Evolutionary conservation across 2,888 invertebrate species (phyloP).

Genomic region (Dione vanillae): DNA sequence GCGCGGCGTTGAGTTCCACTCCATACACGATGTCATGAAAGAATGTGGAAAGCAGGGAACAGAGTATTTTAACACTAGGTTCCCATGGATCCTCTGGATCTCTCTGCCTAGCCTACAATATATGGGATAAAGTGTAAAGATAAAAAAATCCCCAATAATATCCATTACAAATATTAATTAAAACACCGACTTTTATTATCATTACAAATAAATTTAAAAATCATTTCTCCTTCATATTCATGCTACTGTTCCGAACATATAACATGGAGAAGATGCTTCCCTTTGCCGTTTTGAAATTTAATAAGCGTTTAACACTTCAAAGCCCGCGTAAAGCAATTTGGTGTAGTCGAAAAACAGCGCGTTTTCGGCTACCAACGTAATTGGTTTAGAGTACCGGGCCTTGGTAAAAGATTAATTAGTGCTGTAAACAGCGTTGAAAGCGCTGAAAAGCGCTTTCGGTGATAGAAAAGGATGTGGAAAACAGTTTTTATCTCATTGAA

Average conservation of each 20-base stretch:
- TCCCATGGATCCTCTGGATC: no score
- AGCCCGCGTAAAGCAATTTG: conserved; percentile 80
- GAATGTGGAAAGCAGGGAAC: no score
- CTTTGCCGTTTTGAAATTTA: conserved; percentile 77
- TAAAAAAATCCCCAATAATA: no score
- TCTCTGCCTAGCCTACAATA: no score
- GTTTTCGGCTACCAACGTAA: conserved; percentile 76
- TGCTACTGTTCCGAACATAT: conserved; percentile 34
- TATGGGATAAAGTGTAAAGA: no score
- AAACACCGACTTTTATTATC: neutral
- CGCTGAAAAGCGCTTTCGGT: conserved; percentile 63
- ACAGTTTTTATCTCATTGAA: conserved; percentile 45
- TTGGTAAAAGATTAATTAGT: conserved; percentile 79
- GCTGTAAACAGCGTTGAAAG: conserved; percentile 71
- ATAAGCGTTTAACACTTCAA: conserved; percentile 82
- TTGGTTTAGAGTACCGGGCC: conserved; percentile 75
- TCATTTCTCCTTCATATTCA: conserved; percentile 29
- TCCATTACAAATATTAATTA: conserved; percentile 1
- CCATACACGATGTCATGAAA: no score
- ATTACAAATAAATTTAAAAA: conserved; percentile 35
- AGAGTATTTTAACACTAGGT: no score
- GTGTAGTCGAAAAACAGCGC: conserved; percentile 78
- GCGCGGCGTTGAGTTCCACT: no score
- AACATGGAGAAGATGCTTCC: conserved; percentile 54
- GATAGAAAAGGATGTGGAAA: conserved; percentile 44